A percentile compares a stretch with the other conserved stretches of the same genome.
phyloP scores from a whole-genome alignment of 2,888 invertebrate genomes.

The Asteroscopus sphinx region DNA sequence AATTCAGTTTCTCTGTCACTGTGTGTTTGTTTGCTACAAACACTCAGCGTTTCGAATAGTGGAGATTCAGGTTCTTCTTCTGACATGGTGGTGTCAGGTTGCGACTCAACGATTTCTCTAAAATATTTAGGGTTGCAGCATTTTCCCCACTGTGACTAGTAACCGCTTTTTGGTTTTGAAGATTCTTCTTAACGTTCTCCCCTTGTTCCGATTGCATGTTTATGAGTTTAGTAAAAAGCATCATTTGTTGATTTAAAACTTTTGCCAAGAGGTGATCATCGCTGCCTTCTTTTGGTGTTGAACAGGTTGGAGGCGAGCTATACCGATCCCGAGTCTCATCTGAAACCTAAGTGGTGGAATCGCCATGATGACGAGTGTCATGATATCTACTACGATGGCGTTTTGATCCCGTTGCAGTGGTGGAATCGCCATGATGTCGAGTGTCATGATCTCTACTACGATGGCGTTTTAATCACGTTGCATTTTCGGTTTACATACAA shows the following conservation, averaged over 20 bases:
- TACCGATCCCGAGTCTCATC: too few relatives aligned
- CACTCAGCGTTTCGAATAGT: conserved; percentile 1
- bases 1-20: too few relatives aligned
- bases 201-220: not conserved
- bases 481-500: too few relatives aligned
- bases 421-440: too few relatives aligned
- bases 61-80: not conserved
- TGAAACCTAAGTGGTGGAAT: not conserved
- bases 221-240: not conserved
- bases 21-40: not conserved
- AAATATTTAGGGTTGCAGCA: not conserved
- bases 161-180: not conserved
- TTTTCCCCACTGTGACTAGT: not conserved
- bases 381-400: not conserved
- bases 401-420: not conserved
- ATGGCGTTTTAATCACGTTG: too few relatives aligned
- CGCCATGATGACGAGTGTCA: not conserved
- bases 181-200: not conserved
- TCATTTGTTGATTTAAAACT: not conserved
- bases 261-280: not conserved
- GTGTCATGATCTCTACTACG: too few relatives aligned
- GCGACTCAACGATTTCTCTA: not conserved
- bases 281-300: not conserved
- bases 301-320: conserved; percentile 1
- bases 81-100: conserved; percentile 1